phyloP scores from a whole-genome alignment of 2,113 vertebrate species.

The Strigops habroptila region DNA sequence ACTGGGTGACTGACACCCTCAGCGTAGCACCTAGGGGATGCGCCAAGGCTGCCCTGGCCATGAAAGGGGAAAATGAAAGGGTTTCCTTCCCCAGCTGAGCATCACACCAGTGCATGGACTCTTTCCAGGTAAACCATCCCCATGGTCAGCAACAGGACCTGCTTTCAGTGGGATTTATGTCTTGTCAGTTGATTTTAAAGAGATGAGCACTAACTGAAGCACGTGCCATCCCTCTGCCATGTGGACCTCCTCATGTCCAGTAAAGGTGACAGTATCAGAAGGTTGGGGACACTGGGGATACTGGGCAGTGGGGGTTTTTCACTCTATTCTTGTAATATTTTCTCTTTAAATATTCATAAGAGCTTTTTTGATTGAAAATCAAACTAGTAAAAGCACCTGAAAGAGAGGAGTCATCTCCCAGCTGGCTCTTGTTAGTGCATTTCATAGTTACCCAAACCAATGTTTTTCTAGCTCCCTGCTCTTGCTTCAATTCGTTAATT shows the following conservation, averaged over 20 bases:
- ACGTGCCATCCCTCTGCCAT: not conserved
- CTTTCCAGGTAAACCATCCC: not conserved
- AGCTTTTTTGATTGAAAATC: not conserved
- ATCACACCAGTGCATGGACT: accelerated
- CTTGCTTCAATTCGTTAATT: slow-evolving; percentile 9
- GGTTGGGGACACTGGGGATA: not conserved
- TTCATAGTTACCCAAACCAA: not conserved
- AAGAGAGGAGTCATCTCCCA: not conserved
- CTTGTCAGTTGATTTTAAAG: not conserved
- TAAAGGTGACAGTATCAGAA: not conserved
- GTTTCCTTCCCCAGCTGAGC: not conserved
- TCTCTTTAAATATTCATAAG: not conserved
- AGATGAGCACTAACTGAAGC: not conserved
- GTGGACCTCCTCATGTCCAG: not conserved
- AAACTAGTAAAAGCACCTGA: not conserved
- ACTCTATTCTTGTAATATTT: not conserved
- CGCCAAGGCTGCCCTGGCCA: not conserved
- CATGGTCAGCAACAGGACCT: not conserved
- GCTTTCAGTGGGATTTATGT: accelerated
- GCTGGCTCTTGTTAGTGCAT: not conserved
- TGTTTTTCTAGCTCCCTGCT: not conserved
- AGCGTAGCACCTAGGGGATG: not conserved
- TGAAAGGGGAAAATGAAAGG: not conserved
- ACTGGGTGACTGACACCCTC: not conserved
- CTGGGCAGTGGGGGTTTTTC: not conserved